Conservation (phyloP, 2,797 vertebrate species). For the Carcharodon carcharias region DNA sequence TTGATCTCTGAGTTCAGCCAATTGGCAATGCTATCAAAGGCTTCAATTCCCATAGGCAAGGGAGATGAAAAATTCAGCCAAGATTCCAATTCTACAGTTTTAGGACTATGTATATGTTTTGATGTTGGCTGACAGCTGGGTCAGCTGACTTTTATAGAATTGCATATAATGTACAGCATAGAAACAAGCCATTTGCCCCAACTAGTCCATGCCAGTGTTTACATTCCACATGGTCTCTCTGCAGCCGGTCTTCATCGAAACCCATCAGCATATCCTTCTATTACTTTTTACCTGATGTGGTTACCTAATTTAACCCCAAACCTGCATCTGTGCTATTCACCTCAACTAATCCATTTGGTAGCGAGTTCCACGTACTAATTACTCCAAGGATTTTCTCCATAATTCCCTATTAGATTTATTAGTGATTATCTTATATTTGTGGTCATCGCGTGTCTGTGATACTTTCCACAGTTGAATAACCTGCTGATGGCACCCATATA, state of each 20-base stretch:
- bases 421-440: neutral
- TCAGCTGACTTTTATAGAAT: neutral
- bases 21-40: neutral
- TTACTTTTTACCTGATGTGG: neutral
- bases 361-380: neutral
- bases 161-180: neutral
- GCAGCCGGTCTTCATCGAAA: neutral
- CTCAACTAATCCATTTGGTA: neutral
- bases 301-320: neutral
- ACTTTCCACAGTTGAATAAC: neutral
- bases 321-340: neutral
- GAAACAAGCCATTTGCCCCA: neutral
- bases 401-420: neutral
- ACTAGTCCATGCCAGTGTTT: neutral
- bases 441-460: neutral
- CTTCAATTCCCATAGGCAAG: neutral
- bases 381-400: neutral
- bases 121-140: neutral
- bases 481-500: neutral
- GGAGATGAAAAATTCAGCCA: neutral
- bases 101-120: neutral
- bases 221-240: neutral
- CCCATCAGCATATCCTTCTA: neutral
- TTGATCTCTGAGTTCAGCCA: neutral
- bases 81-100: neutral